These are phyloP conservation scores for Selene dorsalis DNA, from an alignment of 2,797 vertebrate genomes.

Conservation along the genomic window DNA sequence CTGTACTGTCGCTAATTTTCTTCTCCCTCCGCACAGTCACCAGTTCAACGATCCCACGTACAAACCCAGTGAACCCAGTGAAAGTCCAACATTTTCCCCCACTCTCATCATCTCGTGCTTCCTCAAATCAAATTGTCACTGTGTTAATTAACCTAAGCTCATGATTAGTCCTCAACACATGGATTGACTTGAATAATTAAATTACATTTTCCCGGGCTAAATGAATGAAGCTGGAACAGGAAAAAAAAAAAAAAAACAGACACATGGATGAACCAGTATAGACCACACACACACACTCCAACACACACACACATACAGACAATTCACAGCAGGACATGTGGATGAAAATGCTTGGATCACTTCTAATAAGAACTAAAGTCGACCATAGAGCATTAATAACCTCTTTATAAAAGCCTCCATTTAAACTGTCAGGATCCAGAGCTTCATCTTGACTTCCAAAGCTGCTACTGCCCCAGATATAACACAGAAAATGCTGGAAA, in stretches of 20 bases:
- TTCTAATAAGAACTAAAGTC: background rate
- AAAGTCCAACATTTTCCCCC: conserved; percentile 11
- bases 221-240: conserved; percentile 9
- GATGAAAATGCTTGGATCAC: background rate
- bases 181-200: conserved; percentile 34
- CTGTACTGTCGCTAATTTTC: background rate
- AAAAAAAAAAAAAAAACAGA: conserved; percentile 2
- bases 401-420: background rate
- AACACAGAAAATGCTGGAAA: conserved; percentile 2
- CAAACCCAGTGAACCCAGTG: background rate
- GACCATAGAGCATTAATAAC: background rate
- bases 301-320: no score
- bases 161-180: conserved; percentile 17
- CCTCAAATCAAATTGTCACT: conserved; percentile 38
- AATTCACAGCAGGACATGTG: no score
- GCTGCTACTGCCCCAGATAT: background rate
- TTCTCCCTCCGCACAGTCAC: background rate
- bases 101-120: conserved; percentile 14
- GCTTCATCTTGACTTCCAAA: background rate
- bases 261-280: background rate
- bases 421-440: conserved; percentile 3
- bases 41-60: background rate
- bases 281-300: conserved; percentile 1
- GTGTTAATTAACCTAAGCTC: conserved; percentile 34
- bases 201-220: conserved; percentile 17